Conservation (phyloP, 2,888 invertebrate species). For the Dryobota labecula region DNA sequence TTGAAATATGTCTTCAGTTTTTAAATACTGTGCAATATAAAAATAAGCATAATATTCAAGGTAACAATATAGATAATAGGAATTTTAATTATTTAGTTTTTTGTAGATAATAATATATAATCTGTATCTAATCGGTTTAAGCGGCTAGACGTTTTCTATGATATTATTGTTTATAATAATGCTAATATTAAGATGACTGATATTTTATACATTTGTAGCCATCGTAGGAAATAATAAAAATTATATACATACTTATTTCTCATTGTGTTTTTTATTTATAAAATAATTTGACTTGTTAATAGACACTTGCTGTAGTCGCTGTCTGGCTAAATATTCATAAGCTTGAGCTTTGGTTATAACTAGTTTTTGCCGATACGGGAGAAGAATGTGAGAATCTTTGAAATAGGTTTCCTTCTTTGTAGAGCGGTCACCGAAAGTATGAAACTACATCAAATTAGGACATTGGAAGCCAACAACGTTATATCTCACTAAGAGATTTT, state of each 20-base stretch:
- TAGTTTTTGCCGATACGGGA: background rate
- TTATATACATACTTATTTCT: constrained; percentile 48
- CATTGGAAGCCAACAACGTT: background rate
- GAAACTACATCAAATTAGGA: background rate
- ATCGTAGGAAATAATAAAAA: constrained; percentile 66
- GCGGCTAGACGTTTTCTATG: constrained; percentile 55
- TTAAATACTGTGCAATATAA: constrained; percentile 20
- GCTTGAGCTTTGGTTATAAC: background rate
- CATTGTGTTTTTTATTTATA: constrained; percentile 41
- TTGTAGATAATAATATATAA: background rate
- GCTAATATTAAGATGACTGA: constrained; percentile 81
- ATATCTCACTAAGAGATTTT: background rate
- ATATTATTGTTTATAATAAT: constrained; percentile 65
- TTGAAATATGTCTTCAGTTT: constrained; percentile 8
- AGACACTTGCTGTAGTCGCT: background rate
- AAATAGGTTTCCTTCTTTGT: background rate
- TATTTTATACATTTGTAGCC: constrained; percentile 86
- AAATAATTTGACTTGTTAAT: background rate
- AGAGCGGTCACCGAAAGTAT: background rate
- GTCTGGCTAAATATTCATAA: background rate
- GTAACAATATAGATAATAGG: background rate
- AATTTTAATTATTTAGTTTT: constrained; percentile 10
- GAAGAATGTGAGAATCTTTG: background rate
- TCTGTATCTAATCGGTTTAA: constrained; percentile 33
- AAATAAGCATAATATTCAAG: constrained; percentile 35